phyloP scores from a whole-genome alignment of 2,888 invertebrate genomes.

The Eupithecia inturbata region DNA sequence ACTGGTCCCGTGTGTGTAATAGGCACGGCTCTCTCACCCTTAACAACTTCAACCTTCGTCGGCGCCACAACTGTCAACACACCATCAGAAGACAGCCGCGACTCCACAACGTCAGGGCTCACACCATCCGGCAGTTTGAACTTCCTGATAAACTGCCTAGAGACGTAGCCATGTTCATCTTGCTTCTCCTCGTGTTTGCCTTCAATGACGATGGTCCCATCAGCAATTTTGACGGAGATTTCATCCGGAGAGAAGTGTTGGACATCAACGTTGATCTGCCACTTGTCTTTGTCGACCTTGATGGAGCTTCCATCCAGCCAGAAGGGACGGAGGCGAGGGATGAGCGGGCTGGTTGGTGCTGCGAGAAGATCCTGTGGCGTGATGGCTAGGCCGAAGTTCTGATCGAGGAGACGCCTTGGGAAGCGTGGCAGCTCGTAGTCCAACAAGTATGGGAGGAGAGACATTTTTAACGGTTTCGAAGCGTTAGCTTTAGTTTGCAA shows the following conservation, averaged over 20 bases:
- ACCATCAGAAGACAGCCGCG: slow-evolving; percentile 91
- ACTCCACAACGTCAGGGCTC: slow-evolving; percentile 88
- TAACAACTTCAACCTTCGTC: slow-evolving; percentile 55
- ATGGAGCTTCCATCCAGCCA: slow-evolving; percentile 79
- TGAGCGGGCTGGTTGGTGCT: slow-evolving; percentile 56
- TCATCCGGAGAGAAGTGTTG: slow-evolving; percentile 91
- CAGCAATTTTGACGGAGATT: slow-evolving; percentile 89
- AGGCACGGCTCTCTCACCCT: slow-evolving; percentile 81
- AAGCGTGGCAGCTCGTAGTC: slow-evolving; percentile 69
- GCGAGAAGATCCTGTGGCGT: slow-evolving; percentile 72
- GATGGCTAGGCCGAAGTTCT: slow-evolving; percentile 73
- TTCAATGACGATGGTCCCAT: slow-evolving; percentile 88
- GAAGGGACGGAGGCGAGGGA: slow-evolving; percentile 64
- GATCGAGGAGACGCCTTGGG: slow-evolving; percentile 72
- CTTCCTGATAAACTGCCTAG: slow-evolving; percentile 87
- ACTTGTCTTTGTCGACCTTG: slow-evolving; percentile 81
- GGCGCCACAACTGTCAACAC: slow-evolving; percentile 88
- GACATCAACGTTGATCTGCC: slow-evolving; percentile 89
- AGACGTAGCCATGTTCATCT: slow-evolving; percentile 89
- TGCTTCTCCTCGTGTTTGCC: slow-evolving; percentile 91
- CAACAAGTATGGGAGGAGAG: slow-evolving; percentile 66
- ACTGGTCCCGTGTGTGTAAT: slow-evolving; percentile 85
- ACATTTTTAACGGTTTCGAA: slow-evolving; percentile 56
- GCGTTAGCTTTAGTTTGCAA: background rate
- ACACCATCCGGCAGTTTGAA: slow-evolving; percentile 89